These are phyloP conservation scores for Lanistes nyassanus DNA, from an alignment of 1,140 invertebrate genomes.

Conservation along the genomic window DNA sequence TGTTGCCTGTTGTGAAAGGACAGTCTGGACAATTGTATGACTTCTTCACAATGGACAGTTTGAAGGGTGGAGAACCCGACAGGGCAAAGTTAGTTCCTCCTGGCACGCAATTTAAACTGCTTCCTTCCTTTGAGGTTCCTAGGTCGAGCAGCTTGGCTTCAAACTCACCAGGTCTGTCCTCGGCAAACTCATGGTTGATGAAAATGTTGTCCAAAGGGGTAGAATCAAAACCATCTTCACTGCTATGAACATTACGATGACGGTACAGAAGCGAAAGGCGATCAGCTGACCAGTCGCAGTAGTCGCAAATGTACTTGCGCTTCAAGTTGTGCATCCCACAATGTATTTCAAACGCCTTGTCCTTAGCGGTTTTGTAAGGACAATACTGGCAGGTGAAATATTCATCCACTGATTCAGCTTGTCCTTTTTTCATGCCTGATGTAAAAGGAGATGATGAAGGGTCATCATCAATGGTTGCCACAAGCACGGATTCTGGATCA, in stretches of 20 bases:
- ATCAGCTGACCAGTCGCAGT: conserved; percentile 62
- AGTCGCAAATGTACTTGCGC: conserved; percentile 58
- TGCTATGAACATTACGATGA: conserved; percentile 56
- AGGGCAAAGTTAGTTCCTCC: background rate
- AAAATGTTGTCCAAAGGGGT: conserved; percentile 54
- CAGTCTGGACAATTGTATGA: conserved; percentile 53
- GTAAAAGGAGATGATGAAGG: background rate
- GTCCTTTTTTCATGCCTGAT: background rate
- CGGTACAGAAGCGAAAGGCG: conserved; percentile 53
- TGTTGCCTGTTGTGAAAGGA: conserved; percentile 55
- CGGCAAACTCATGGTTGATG: conserved; percentile 54
- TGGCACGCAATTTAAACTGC: background rate
- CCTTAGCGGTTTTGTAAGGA: conserved; percentile 53
- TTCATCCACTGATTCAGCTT: conserved; percentile 26
- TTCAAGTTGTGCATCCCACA: conserved; percentile 54
- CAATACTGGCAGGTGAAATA: conserved; percentile 45
- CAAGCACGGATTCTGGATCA: background rate
- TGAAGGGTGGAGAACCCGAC: conserved; percentile 26
- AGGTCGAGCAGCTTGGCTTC: conserved; percentile 33
- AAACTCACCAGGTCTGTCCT: conserved; percentile 36
- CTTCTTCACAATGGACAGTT: conserved; percentile 38
- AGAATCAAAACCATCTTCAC: conserved; percentile 42
- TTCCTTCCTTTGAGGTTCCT: background rate
- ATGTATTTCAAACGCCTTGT: conserved; percentile 54
- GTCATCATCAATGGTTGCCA: background rate